Percentiles rank a stretch among this genome's conserved stretches.
phyloP scores from a whole-genome alignment of 2,797 vertebrate genomes.

The Paramormyrops hopkinsi region DNA sequence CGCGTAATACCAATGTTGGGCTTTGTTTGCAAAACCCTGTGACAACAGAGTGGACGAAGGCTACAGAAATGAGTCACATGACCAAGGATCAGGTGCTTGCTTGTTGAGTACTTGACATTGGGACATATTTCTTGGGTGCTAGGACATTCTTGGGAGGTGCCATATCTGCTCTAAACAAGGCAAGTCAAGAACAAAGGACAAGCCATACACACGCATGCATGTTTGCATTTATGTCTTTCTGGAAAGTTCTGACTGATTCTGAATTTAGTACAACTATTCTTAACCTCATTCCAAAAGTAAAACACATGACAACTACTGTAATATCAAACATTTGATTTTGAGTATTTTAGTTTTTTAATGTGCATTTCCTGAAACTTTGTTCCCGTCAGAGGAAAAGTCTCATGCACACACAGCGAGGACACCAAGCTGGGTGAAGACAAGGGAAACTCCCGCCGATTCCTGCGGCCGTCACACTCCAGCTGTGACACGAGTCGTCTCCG shows the following conservation, averaged over 20 bases:
- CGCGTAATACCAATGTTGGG: background rate
- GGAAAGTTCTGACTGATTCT: background rate
- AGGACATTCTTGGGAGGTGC: background rate
- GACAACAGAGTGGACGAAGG: background rate
- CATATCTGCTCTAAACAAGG: background rate
- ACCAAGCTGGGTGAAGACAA: background rate
- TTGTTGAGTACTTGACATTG: background rate
- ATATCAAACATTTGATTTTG: background rate
- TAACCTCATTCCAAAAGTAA: background rate
- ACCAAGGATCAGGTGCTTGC: background rate
- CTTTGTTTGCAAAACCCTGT: background rate
- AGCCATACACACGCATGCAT: background rate
- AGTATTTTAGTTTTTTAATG: background rate
- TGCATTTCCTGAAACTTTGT: background rate
- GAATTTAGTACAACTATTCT: background rate
- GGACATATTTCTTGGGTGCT: background rate
- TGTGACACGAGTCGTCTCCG: background rate
- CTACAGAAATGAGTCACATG: background rate
- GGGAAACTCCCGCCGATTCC: background rate
- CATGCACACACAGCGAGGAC: background rate
- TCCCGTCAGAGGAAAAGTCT: background rate
- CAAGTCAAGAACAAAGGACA: background rate
- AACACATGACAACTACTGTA: background rate
- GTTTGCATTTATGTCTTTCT: background rate
- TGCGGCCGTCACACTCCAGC: background rate